Base-by-base conservation (phyloP, 35 echinoderm and acorn worm species). In the Holothuria glaberrima region DNA sequence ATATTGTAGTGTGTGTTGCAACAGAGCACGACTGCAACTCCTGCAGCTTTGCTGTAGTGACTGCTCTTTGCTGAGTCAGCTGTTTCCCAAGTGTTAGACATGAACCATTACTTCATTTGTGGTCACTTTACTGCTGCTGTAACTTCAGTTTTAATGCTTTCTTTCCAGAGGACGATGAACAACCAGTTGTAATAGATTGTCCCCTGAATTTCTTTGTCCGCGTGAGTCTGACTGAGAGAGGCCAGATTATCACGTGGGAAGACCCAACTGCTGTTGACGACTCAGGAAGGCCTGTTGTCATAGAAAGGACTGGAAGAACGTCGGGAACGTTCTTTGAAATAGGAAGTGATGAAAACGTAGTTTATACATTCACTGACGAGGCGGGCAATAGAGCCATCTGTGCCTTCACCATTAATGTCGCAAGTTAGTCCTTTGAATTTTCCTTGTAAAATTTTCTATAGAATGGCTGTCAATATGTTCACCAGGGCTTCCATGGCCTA, bases 301-400 rank as follows among this genome's bases (percentile, higher is more conserved):
- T 33, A 0, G 56, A 58, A 0, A 30, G 61, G 10, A 29, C 52
- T 61, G 80, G 80, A 31, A 46, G 46, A 18, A 17, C 31, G 14
- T 35, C 80, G 9, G 80, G 80, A 21, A 61, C 14, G 3, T 84
- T 84, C 80, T 84, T 84, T n/a, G 46, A 32, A 18, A 61, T 84
- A 22, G 80, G 80, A 48, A 84, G 56, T 13, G 30, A 59, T 34
- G 14, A 48, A 27, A 30, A 58, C 9, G 30, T 84, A 12, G 46
- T 36, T 27, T 84, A 84, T 46, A 84, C 31, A 63, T 84, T 33
- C 31, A 84, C 80, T 28, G 80, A 84, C 22, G 80, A 84, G 36
- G 80, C 80, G 3, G 80, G 80, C 22, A 84, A 84, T 38, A 6
- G 19, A 3, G 80, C 56, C 56, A 38, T 31, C 2, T 84, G 80